Conservation (phyloP, 2,888 invertebrate genomes). For the Micoletzkya japonica region DNA sequence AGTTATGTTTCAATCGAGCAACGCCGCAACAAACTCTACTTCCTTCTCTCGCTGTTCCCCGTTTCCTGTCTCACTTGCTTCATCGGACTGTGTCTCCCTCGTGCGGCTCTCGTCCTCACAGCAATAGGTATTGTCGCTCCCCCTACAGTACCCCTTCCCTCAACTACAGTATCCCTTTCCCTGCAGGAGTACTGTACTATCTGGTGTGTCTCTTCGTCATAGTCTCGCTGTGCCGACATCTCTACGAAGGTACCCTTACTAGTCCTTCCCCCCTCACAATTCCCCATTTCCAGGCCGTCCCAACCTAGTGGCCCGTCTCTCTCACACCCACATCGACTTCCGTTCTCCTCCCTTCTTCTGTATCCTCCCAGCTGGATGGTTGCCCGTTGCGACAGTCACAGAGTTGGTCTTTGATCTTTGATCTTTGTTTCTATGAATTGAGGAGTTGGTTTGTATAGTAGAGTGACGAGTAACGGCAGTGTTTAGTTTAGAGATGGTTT, state of each 20-base stretch:
- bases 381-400: slow-evolving; percentile 44
- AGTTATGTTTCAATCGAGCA: slow-evolving; percentile 55
- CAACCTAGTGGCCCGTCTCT: background rate
- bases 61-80: slow-evolving; percentile 58
- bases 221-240: slow-evolving; percentile 55
- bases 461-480: slow-evolving; percentile 3
- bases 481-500: no score
- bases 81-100: slow-evolving; percentile 57
- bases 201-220: slow-evolving; percentile 59
- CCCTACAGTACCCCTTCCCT: background rate
- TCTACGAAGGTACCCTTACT: slow-evolving; percentile 50
- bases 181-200: slow-evolving; percentile 56
- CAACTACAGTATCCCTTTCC: background rate
- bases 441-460: background rate
- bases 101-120: slow-evolving; percentile 55
- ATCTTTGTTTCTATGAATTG: background rate
- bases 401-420: slow-evolving; percentile 5
- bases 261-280: no score
- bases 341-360: slow-evolving; percentile 61
- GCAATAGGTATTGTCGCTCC: slow-evolving; percentile 13
- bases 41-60: slow-evolving; percentile 57
- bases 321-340: slow-evolving; percentile 47
- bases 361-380: slow-evolving; percentile 40
- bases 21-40: slow-evolving; percentile 58
- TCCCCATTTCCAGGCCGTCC: slow-evolving; percentile 36